Evolutionary conservation across 1,140 invertebrate species (phyloP), one percentile per base, ranked within the genome.

Genomic region (Probaryconus sp.): DNA sequence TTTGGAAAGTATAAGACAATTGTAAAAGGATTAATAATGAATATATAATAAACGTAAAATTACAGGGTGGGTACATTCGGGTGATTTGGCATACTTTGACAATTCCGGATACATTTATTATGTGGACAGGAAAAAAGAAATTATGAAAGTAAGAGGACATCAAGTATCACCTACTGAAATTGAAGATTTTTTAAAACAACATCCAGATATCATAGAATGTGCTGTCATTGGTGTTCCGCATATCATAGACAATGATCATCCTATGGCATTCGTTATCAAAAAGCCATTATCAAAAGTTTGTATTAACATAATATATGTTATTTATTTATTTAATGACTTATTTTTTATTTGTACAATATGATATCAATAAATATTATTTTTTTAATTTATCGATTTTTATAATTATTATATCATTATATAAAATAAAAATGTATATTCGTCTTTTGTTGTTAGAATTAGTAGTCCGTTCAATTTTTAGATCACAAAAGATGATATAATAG

Each of bases 171-270:
- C 92, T 1, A 85, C 88, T 0, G 90, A 92, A 77, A 82, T 93
- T n/a, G 92, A 93, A 79, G 83, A 82, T 48, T 6, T 91, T 2
- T 80, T 93, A 18, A 68, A 88, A 3, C 81, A 78, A 2, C 89
- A 92, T 79, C 87, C 89, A 4, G 84, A 75, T 4, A 85, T 93
- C 1, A 72, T 78, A 20, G 92, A 93, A 73, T 89, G 83, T n/a
- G 90, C 88, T 1, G 91, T 93, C 0, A 81, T 93, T 31, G 89
- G 90, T 0, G 68, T 91, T 2, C 89, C 90, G 4, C 87, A 92
- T 73, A 5, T 77, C 35, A 56, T 74, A 0, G 85, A 86, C 14
- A 89, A 90, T 2, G 91, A 93, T 75, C 83, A 89, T 9, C 90
- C 90, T 0, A 77, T 85, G 40, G 91, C 91, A 9, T 92, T 89